Conservation (phyloP, 2,888 invertebrate genomes). For the Anticlea derivata region DNA sequence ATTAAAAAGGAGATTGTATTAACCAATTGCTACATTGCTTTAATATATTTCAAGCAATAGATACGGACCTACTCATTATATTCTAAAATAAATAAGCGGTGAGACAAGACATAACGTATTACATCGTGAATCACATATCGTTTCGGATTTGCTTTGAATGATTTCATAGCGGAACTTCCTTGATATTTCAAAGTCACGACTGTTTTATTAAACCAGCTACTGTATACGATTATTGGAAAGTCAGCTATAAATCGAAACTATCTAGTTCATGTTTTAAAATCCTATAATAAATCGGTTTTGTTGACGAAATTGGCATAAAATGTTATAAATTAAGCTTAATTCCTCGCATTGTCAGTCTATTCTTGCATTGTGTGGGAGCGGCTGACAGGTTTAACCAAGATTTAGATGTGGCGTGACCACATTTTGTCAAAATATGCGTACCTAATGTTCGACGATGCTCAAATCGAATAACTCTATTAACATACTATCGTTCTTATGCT, state of each 20-base stretch:
- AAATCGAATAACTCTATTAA: conserved; percentile 44
- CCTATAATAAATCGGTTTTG: conserved; percentile 35
- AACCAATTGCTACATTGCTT: too few species aligned
- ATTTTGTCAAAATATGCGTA: conserved; percentile 56
- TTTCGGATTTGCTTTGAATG: conserved; percentile 40
- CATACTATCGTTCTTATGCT: conserved; percentile 35
- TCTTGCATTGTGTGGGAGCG: conserved; percentile 47
- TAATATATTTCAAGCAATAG: too few species aligned
- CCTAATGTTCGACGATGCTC: conserved; percentile 36
- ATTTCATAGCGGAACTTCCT: conserved; percentile 52
- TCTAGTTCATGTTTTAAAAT: conserved; percentile 34
- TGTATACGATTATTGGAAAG: conserved; percentile 39
- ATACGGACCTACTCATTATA: neutral
- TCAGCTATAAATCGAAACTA: conserved; percentile 31
- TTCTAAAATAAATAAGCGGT: neutral
- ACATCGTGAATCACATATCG: conserved; percentile 46
- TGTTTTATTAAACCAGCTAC: conserved; percentile 39
- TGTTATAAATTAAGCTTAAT: conserved; percentile 49
- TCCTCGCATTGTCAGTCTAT: conserved; percentile 44
- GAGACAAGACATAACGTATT: conserved; percentile 42
- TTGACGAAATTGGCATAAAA: conserved; percentile 36
- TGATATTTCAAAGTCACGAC: conserved; percentile 48
- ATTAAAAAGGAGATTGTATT: too few species aligned
- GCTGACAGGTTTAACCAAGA: conserved; percentile 50
- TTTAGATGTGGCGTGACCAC: conserved; percentile 55